Evolutionary conservation across 1,140 invertebrate species (phyloP).

Genomic region (Leptinotarsa defecta): DNA sequence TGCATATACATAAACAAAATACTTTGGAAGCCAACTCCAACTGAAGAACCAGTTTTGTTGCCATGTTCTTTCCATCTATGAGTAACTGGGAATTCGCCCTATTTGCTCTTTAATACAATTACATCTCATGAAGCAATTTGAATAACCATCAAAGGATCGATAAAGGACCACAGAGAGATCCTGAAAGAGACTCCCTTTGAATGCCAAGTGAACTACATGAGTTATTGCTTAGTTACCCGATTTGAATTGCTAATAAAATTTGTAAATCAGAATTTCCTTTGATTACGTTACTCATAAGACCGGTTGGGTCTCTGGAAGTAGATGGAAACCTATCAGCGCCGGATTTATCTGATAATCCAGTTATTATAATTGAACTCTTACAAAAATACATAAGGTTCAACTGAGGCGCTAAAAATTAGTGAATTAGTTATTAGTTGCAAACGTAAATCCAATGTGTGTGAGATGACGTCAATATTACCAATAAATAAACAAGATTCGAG

Average conservation of each 20-base stretch:
- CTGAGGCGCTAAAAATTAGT: no score
- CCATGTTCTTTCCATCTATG: neutral
- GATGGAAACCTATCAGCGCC: neutral
- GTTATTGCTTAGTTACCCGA: constrained; percentile 42
- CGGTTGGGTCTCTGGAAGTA: neutral
- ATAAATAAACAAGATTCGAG: no score
- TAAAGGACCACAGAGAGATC: constrained; percentile 22
- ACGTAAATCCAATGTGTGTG: no score
- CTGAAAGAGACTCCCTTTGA: constrained; percentile 23
- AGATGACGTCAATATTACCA: no score
- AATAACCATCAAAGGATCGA: constrained; percentile 33
- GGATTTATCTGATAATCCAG: neutral
- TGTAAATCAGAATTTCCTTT: constrained; percentile 30
- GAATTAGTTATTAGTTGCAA: no score
- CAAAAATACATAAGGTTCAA: no score
- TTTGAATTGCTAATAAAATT: constrained; percentile 48
- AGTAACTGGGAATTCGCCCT: neutral
- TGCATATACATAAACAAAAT: no score
- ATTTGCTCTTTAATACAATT: constrained; percentile 9
- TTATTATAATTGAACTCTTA: neutral
- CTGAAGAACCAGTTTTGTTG: no score
- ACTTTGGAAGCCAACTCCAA: no score
- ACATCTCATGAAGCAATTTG: constrained; percentile 21
- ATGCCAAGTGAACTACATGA: constrained; percentile 42
- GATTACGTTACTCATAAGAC: neutral